phyloP scores from a whole-genome alignment of 2,113 vertebrate species.

The Pterophyllum scalare region DNA sequence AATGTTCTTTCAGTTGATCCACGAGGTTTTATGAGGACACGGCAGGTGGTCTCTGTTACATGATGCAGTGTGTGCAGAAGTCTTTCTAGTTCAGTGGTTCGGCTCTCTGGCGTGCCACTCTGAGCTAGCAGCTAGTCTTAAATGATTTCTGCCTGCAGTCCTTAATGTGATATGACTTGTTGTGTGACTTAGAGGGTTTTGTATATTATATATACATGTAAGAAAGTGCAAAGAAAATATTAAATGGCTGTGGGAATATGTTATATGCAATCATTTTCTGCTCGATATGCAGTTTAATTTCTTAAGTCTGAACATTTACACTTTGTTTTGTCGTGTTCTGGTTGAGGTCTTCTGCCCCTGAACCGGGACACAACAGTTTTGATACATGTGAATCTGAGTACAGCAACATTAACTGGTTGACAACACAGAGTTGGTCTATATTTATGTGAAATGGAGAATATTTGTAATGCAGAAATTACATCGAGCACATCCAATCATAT shows the following conservation, averaged over 20 bases:
- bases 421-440: constrained; percentile 39
- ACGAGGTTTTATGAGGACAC: background rate
- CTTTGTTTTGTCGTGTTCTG: background rate
- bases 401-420: background rate
- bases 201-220: constrained; percentile 76
- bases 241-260: constrained; percentile 3
- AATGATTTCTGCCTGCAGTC: constrained; percentile 19
- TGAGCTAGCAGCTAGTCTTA: background rate
- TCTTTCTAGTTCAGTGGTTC: background rate
- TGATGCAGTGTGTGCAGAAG: background rate
- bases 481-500: constrained; percentile 78
- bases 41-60: background rate
- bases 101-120: background rate
- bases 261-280: constrained; percentile 8
- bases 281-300: constrained; percentile 22
- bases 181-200: constrained; percentile 42
- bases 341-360: background rate
- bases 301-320: background rate
- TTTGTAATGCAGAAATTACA: constrained; percentile 73
- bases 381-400: background rate
- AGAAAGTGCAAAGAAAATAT: constrained; percentile 19
- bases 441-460: constrained; percentile 52
- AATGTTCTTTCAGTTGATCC: background rate
- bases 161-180: constrained; percentile 9
- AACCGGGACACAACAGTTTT: background rate